Evolutionary conservation across 2,113 vertebrate species (phyloP).

Genomic region (Loxodonta africana): DNA sequence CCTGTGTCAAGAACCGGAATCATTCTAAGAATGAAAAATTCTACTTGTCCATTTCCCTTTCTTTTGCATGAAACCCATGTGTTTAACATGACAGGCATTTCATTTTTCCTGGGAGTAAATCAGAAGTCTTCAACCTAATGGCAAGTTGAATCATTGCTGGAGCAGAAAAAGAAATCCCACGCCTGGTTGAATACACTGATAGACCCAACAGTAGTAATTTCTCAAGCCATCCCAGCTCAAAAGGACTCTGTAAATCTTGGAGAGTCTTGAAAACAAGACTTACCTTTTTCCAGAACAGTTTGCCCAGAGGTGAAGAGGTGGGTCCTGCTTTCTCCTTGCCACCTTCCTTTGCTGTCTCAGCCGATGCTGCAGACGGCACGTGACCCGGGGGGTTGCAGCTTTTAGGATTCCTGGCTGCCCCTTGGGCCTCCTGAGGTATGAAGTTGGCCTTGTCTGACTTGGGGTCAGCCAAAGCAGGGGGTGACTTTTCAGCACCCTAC

Average conservation of each 20-base stretch:
- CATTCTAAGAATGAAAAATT: neutral
- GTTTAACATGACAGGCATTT: neutral
- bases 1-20: neutral
- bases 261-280: neutral
- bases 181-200: accelerated
- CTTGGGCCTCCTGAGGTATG: slow-evolving; percentile 71
- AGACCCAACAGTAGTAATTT: neutral
- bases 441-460: slow-evolving; percentile 82
- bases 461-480: slow-evolving; percentile 53
- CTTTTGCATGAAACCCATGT: neutral
- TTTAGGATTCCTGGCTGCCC: slow-evolving; percentile 78
- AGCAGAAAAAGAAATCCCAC: neutral
- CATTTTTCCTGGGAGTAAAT: accelerated
- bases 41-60: neutral
- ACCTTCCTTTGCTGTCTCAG: slow-evolving; percentile 73
- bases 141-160: neutral
- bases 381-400: slow-evolving; percentile 22
- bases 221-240: neutral
- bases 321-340: slow-evolving; percentile 84
- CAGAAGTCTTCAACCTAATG: neutral
- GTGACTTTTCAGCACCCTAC: slow-evolving; percentile 85
- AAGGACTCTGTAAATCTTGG: neutral
- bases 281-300: slow-evolving; percentile 92
- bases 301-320: slow-evolving; percentile 85
- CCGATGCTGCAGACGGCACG: neutral